Evolutionary conservation across 2,888 invertebrate genomes (phyloP), one percentile per base, ranked within the genome.

Genomic region (Portevinia maculata): DNA sequence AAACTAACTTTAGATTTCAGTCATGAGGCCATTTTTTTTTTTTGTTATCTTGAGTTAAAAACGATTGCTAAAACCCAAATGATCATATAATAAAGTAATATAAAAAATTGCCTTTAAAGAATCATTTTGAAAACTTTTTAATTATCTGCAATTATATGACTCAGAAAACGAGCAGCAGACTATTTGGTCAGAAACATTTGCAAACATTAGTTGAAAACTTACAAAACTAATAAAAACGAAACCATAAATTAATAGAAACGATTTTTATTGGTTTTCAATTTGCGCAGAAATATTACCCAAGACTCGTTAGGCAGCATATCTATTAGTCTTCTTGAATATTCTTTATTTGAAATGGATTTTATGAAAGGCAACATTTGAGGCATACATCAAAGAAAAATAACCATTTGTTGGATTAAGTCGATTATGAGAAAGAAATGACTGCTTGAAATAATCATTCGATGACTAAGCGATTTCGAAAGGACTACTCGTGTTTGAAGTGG

Each of bases 101-200:
- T 37, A 13, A 0, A 13, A 37, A 37, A 37, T 13, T n/a, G n/a
- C n/a, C n/a, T n/a, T 5, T 5, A 13, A 37, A 1, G 7, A 39
- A 15, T 6, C 37, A n/a, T n/a, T n/a, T 15, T 1, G 3, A 39
- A n/a, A 39, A 39, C n/a, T 6, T n/a, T 13, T 37, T 3, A 13
- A 13, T 37, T 13, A 7, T 7, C 6, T 13, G 13, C 13, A 39
- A 37, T 0, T 39, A 2, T 8, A 39, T 39, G 1, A 15, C 15
- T 6, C 15, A 13, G 7, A 13, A n/a, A 39, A 5, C 13, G 13
- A 39, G 1, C 5, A n/a, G 6, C 6, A 6, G 5, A 32, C 8
- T 32, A 32, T 32, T 32, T 32, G 37, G 37, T 37, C 37, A 37
- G 37, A 37, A 37, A n/a, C 37, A 24, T 3, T 37, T 37, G n/a